phyloP scores from a whole-genome alignment of 2,888 invertebrate genomes.

The Tenodera sinensis region DNA sequence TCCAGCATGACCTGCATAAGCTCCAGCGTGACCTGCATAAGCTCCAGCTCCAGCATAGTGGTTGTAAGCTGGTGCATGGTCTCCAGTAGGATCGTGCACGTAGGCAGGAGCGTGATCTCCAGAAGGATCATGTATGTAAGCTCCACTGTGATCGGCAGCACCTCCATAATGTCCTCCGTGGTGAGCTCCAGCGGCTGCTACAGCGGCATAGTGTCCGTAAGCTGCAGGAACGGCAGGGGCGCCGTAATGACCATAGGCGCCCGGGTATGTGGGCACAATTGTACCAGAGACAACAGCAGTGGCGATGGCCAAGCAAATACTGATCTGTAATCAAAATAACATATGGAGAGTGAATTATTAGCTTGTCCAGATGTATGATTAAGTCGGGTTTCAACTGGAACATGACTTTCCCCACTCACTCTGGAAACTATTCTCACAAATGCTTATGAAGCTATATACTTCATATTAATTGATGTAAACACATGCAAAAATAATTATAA shows the following conservation, averaged over 20 bases:
- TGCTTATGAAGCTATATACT: too few species aligned
- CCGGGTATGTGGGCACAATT: neutral
- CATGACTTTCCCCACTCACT: too few species aligned
- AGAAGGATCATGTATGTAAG: neutral
- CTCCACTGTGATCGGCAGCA: neutral
- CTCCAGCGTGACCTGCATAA: neutral
- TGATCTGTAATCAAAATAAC: neutral
- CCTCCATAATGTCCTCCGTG: neutral
- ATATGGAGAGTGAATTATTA: too few species aligned
- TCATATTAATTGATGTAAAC: too few species aligned
- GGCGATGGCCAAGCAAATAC: neutral
- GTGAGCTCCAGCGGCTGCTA: neutral
- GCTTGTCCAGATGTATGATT: too few species aligned
- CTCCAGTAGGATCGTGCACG: neutral
- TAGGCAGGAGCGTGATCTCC: neutral
- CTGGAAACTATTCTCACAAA: too few species aligned
- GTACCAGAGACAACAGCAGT: neutral
- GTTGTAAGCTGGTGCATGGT: neutral
- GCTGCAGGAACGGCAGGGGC: neutral
- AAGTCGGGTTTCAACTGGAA: too few species aligned
- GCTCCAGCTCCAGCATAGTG: neutral
- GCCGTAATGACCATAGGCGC: neutral
- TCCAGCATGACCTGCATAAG: neutral
- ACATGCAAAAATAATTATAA: too few species aligned
- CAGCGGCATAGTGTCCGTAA: neutral